Base-by-base conservation (phyloP, 2,888 invertebrate species). In the Scaeva pyrastri region DNA sequence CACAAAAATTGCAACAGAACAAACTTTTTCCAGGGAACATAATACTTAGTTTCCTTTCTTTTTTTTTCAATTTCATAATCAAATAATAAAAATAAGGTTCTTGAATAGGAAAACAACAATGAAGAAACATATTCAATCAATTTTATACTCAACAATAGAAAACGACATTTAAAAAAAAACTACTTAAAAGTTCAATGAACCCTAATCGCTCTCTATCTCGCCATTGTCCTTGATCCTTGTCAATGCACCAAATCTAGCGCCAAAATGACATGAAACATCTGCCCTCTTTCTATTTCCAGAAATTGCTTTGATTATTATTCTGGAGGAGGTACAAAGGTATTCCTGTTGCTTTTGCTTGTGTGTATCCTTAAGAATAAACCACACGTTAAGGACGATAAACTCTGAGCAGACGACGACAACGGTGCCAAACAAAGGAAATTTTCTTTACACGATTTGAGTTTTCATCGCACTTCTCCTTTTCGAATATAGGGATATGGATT, bases 221-320 rank as follows among this genome's bases (percentile, higher is more conserved):
- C 60, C 14, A 50, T 36, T 50, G 68, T 26, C 48, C 14, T 23
- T 10, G 26, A 16, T 45, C 23, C 16, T 5, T n/a, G n/a, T n/a
- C n/a, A n/a, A n/a, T n/a, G n/a, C n/a, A n/a, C n/a, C n/a, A 76
- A 73, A 64, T 79, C 64, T 76, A 55, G 85, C 85, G 85, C 80
- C 80, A 80, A 85, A 85, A 77, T 48, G 31, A 66, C 36, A 19
- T 16, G 56, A 21, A 76, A 80, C 85, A 85, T 85, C 85, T 85
- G 85, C 73, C 76, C 19, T 64, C 23, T 72, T 14, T 62, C 11
- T 64, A 56, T 55, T 68, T 77, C 48, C 23, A 58, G 36, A 48
- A 62, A 43, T 55, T 43, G 14, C 58, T 31, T 77, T 43, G 52
- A 74, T 64, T 62, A 43, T 31, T 36, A 60, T 21, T 41, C 16